Percentiles rank a stretch among this genome's conserved stretches.
These are phyloP conservation scores for Gavialis gangeticus DNA, from an alignment of 2,113 vertebrate genomes.

Conservation along the genomic window DNA sequence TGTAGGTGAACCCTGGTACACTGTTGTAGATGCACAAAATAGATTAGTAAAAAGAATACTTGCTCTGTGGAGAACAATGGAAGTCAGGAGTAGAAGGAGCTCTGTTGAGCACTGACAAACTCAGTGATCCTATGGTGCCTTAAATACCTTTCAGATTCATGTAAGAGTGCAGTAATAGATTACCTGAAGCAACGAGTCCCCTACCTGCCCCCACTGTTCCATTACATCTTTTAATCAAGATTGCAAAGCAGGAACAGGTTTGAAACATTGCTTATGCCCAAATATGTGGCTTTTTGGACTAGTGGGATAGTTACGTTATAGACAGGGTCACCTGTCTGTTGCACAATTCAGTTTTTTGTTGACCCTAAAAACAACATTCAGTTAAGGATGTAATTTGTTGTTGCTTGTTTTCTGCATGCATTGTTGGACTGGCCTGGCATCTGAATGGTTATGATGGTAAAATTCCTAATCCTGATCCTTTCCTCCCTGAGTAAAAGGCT, in stretches of 20 bases:
- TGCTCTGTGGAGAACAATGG: not conserved
- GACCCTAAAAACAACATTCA: not conserved
- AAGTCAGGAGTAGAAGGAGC: not conserved
- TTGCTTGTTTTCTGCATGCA: not conserved
- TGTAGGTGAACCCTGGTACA: not conserved
- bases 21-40: not conserved
- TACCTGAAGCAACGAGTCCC: not conserved
- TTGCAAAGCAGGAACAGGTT: not conserved
- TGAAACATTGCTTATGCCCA: not conserved
- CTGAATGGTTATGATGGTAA: not conserved
- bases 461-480: slow-evolving; percentile 51
- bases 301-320: not conserved
- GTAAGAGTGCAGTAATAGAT: not conserved
- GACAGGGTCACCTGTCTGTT: not conserved
- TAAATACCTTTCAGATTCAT: not conserved
- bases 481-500: not conserved
- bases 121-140: not conserved
- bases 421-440: not conserved
- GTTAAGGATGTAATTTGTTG: accelerated
- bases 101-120: not conserved
- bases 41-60: not conserved
- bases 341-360: not conserved
- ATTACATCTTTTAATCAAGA: not conserved
- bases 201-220: not conserved
- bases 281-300: not conserved